Conservation (phyloP, 2,797 vertebrate genomes). For the Hippoglossus hippoglossus region DNA sequence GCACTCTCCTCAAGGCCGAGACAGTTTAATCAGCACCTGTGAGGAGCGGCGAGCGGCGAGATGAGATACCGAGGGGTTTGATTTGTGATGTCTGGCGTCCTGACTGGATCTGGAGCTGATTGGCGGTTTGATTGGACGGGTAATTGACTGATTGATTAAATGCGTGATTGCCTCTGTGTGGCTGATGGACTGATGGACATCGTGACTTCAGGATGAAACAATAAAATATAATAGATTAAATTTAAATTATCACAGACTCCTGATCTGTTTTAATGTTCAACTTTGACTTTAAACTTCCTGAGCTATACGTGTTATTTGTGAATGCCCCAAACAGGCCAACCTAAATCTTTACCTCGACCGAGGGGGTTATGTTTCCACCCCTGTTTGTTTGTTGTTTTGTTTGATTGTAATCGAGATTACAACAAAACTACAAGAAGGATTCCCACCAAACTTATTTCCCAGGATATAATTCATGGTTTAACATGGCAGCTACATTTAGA, state of each 20-base stretch:
- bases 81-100: conserved; percentile 29
- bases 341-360: conserved; percentile 38
- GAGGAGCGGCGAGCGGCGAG: conserved; percentile 14
- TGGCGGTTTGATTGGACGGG: conserved; percentile 48
- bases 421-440: no score
- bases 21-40: conserved; percentile 54
- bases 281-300: conserved; percentile 10
- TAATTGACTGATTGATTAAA: conserved; percentile 68
- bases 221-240: conserved; percentile 5
- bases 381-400: no score
- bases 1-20: conserved; percentile 33
- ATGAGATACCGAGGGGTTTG: conserved; percentile 12
- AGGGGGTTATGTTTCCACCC: no score
- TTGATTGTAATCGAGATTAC: no score
- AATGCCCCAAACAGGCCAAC: neutral
- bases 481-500: no score
- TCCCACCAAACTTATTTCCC: no score
- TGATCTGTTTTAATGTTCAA: neutral
- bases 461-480: no score
- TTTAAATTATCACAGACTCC: neutral
- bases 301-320: conserved; percentile 12
- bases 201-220: conserved; percentile 3
- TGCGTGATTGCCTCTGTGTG: conserved; percentile 35
- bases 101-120: conserved; percentile 32
- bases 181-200: conserved; percentile 39